Evolutionary conservation across 1,140 invertebrate species (phyloP).

Genomic region (Bombyx mandarina): DNA sequence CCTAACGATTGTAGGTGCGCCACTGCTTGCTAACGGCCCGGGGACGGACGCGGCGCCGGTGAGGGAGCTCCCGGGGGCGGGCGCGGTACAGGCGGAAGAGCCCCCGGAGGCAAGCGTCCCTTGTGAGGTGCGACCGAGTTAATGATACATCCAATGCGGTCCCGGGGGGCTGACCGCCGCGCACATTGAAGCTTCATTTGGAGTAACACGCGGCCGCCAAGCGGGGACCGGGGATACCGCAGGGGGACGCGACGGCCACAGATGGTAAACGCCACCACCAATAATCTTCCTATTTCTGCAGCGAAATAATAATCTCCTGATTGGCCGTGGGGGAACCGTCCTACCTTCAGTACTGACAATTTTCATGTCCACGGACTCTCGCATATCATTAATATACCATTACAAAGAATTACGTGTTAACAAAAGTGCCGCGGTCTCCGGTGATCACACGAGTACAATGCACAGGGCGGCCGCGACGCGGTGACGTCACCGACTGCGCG

Average conservation of each 20-base stretch:
- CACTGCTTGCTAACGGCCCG: background rate
- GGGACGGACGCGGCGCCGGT: background rate
- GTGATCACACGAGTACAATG: background rate
- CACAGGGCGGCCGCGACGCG: background rate
- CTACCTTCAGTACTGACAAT: too few species aligned
- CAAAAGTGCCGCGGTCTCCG: background rate
- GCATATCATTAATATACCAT: background rate
- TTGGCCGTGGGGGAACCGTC: too few species aligned
- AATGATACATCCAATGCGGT: background rate
- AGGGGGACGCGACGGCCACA: too few species aligned
- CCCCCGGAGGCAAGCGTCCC: background rate
- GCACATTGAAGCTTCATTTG: background rate
- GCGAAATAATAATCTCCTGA: too few species aligned
- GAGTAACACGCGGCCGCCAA: background rate
- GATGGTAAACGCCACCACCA: too few species aligned
- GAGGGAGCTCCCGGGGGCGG: background rate
- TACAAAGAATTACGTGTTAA: too few species aligned
- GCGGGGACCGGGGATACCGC: too few species aligned
- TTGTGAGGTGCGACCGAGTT: background rate
- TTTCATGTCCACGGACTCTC: background rate
- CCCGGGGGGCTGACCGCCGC: background rate
- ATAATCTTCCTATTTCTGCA: too few species aligned
- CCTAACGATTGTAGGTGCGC: background rate
- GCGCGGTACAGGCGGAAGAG: background rate
- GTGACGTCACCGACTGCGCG: background rate